Percentiles rank a stretch among this genome's conserved stretches.
phyloP scores from a whole-genome alignment of 2,888 invertebrate genomes.

The Loripinus fragilis region DNA sequence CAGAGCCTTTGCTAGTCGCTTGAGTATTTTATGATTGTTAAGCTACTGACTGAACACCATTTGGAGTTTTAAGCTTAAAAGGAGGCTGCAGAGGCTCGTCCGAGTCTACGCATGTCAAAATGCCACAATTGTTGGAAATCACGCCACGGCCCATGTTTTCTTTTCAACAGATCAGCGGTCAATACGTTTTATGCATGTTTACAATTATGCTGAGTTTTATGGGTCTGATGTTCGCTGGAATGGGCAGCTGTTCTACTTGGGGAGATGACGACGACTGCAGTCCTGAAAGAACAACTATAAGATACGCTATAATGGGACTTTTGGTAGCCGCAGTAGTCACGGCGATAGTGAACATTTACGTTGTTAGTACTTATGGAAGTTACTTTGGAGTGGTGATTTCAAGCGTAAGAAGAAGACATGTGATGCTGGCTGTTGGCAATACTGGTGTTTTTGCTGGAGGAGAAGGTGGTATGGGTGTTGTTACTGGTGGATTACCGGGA shows the following conservation, averaged over 20 bases:
- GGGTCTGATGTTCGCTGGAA: not conserved
- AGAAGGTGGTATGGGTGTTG: not conserved
- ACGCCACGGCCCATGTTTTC: no score
- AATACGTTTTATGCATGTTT: not conserved
- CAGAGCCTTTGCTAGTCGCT: no score
- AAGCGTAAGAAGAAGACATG: not conserved
- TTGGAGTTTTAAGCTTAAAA: no score
- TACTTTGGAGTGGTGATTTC: slow-evolving; percentile 10
- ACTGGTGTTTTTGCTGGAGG: no score
- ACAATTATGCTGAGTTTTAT: not conserved
- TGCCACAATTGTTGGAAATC: no score
- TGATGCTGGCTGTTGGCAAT: not conserved
- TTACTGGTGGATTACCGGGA: no score
- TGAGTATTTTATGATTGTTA: no score
- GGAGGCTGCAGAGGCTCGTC: no score
- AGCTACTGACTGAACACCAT: no score
- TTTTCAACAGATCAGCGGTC: not conserved
- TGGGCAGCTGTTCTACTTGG: not conserved
- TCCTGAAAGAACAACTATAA: not conserved
- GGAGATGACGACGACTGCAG: not conserved
- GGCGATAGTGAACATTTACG: not conserved
- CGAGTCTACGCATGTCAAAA: no score
- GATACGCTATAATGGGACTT: not conserved
- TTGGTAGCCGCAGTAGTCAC: not conserved
- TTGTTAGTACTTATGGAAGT: not conserved